Percentiles rank a stretch among this genome's conserved stretches.
These are phyloP conservation scores for Neodiprion fabricii DNA, from an alignment of 1,140 invertebrate species.

Conservation along the genomic window DNA sequence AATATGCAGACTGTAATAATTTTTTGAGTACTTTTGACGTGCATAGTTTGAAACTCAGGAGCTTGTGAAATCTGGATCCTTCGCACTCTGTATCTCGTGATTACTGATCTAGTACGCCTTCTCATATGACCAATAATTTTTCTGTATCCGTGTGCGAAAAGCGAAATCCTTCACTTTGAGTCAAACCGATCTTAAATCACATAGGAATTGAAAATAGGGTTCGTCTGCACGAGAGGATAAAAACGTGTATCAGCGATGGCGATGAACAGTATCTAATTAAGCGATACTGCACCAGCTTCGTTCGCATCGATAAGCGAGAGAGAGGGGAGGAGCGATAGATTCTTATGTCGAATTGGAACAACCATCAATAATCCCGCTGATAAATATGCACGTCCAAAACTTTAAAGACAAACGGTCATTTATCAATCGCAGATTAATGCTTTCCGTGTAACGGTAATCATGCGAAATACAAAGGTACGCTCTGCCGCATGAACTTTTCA, in stretches of 20 bases:
- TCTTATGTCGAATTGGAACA: not conserved
- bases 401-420: constrained; percentile 8
- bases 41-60: constrained; percentile 29
- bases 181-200: too few species aligned
- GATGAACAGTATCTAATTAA: not conserved
- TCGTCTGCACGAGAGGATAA: too few species aligned
- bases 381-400: constrained; percentile 4
- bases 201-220: too few species aligned
- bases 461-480: not conserved
- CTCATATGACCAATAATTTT: too few species aligned
- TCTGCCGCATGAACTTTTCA: not conserved
- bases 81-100: constrained; percentile 31
- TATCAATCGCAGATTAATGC: constrained; percentile 6
- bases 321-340: not conserved
- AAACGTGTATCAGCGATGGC: too few species aligned
- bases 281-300: not conserved
- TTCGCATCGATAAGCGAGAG: not conserved
- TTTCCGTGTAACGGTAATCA: not conserved
- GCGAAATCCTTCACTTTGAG: too few species aligned
- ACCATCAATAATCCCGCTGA: not conserved
- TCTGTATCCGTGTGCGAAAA: too few species aligned
- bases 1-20: too few species aligned
- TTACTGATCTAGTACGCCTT: too few species aligned
- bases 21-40: too few species aligned
- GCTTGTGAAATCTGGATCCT: constrained; percentile 51